Conservation (phyloP, 2,113 vertebrate genomes). For the Menura novaehollandiae region DNA sequence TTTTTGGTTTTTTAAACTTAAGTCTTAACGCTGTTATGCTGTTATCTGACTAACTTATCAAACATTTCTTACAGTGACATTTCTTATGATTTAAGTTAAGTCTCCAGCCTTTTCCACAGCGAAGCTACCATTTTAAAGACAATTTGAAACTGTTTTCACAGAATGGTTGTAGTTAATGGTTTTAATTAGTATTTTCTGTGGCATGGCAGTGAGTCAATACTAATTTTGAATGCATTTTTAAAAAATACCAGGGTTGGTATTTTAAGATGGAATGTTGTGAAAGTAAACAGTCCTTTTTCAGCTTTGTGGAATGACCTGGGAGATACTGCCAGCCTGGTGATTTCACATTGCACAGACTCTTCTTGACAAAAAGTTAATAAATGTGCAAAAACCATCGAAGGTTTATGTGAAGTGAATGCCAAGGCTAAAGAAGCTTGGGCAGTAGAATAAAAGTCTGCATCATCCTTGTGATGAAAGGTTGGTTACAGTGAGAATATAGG, state of each 20-base stretch:
- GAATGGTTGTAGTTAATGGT: neutral
- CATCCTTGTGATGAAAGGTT: neutral
- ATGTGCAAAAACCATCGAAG: neutral
- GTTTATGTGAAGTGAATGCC: neutral
- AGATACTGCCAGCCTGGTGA: neutral
- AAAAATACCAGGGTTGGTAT: neutral
- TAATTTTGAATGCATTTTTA: neutral
- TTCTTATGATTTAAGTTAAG: neutral
- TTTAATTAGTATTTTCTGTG: neutral
- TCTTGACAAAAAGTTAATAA: neutral
- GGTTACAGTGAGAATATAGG: neutral
- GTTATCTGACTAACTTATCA: neutral
- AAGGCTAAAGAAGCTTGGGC: neutral
- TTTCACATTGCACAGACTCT: neutral
- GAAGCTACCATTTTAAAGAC: neutral
- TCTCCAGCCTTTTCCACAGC: neutral
- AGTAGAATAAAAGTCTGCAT: neutral
- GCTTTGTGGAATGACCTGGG: neutral
- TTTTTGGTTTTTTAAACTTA: neutral
- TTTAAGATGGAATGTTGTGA: neutral
- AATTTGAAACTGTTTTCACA: neutral
- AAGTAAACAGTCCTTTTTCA: constrained; percentile 18
- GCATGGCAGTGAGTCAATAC: neutral
- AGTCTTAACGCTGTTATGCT: neutral
- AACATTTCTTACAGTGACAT: neutral